phyloP scores from a whole-genome alignment of 2,113 vertebrate genomes.

The Parus major region DNA sequence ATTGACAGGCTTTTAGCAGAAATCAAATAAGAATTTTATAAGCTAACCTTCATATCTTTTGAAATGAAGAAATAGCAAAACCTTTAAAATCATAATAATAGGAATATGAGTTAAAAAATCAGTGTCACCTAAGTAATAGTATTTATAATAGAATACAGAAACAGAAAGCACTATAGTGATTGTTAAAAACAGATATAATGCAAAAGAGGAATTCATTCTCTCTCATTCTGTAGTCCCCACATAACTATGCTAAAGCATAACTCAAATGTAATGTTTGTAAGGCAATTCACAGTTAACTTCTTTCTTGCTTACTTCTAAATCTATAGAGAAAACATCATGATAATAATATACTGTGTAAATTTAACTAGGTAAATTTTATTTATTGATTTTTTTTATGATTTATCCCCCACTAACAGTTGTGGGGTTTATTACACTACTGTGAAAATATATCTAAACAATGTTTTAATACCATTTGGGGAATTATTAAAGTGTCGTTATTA shows the following conservation, averaged over 20 bases:
- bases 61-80: not conserved
- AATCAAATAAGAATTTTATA: not conserved
- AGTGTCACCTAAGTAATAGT: not conserved
- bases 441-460: not conserved
- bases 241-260: not conserved
- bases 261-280: not conserved
- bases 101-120: not conserved
- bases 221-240: not conserved
- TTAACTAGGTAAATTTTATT: not conserved
- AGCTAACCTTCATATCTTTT: not conserved
- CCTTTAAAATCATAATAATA: not conserved
- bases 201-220: not conserved
- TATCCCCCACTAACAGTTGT: not conserved
- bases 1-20: not conserved
- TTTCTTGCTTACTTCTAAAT: not conserved
- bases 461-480: not conserved
- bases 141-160: not conserved
- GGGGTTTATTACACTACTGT: not conserved
- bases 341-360: not conserved
- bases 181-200: not conserved
- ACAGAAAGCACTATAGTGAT: not conserved
- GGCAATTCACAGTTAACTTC: not conserved
- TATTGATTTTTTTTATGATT: not conserved
- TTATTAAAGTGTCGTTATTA: not conserved
- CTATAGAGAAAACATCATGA: not conserved